Evolutionary conservation across 1,140 invertebrate genomes (phyloP).

Genomic region (Drosophila sp.): DNA sequence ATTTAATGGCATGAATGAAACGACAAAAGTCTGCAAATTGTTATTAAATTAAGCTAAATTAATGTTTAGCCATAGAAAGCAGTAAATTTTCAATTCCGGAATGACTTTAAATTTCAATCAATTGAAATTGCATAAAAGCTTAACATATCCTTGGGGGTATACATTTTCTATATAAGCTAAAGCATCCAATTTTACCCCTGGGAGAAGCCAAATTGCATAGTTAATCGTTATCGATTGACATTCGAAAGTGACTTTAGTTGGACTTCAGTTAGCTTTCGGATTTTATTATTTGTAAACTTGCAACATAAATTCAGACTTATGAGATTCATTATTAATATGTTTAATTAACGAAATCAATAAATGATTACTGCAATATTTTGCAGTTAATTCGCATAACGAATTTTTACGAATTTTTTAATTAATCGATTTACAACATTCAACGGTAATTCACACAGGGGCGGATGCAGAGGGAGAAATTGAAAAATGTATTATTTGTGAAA

Average conservation of each 20-base stretch:
- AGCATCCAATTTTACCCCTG: neutral
- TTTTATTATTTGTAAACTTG: no score
- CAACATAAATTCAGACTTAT: no score
- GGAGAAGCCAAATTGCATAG: neutral
- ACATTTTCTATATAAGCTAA: neutral
- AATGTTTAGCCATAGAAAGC: slow-evolving; percentile 1
- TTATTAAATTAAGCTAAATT: slow-evolving; percentile 10
- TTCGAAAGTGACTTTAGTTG: neutral
- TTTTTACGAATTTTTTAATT: no score
- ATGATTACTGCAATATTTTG: no score
- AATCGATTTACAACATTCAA: no score
- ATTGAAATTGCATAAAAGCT: neutral
- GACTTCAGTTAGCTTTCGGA: no score
- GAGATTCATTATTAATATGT: no score
- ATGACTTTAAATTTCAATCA: neutral
- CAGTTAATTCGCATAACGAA: no score
- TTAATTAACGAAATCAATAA: no score
- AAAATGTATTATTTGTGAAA: no score
- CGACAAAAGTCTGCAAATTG: slow-evolving; percentile 1
- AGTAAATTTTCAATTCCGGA: neutral
- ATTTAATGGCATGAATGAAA: neutral
- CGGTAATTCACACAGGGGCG: no score
- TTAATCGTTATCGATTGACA: neutral
- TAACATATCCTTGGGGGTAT: neutral
- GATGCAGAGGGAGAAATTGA: no score